Evolutionary conservation across 2,797 vertebrate genomes (phyloP).

Genomic region (Muscicapa striata): DNA sequence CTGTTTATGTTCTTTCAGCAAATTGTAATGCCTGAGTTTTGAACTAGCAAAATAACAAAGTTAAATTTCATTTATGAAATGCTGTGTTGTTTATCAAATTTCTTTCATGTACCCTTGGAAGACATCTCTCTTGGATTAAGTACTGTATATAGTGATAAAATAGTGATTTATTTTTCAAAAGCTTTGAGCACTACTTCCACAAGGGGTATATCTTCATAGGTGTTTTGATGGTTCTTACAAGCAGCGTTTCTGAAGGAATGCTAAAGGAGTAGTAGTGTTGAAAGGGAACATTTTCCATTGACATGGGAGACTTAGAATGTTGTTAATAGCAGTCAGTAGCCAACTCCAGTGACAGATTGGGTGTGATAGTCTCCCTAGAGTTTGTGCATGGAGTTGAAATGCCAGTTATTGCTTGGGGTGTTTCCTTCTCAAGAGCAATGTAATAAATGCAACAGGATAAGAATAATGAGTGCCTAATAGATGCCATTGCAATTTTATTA

Average conservation of each 20-base stretch:
- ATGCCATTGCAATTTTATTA: background rate
- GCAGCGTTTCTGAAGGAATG: background rate
- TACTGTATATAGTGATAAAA: background rate
- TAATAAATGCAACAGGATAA: background rate
- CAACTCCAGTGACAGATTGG: background rate
- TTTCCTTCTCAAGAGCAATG: background rate
- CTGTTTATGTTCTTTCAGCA: background rate
- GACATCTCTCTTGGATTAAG: background rate
- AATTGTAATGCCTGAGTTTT: background rate
- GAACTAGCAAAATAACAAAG: background rate
- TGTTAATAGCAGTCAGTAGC: background rate
- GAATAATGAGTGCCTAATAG: background rate
- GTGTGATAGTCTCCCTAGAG: background rate
- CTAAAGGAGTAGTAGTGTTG: background rate
- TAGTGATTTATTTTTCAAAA: background rate
- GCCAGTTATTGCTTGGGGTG: background rate
- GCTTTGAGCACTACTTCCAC: background rate
- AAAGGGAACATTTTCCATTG: background rate
- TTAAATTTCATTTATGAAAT: background rate
- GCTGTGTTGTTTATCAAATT: background rate
- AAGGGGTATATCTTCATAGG: background rate
- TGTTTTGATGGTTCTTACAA: background rate
- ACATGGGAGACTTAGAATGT: fast-evolving
- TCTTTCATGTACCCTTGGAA: background rate
- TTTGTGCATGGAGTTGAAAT: background rate